A percentile compares a stretch with the other conserved stretches of the same genome.
Conservation (phyloP, 2,113 vertebrate species). For the Nothobranchius kuhntae region DNA sequence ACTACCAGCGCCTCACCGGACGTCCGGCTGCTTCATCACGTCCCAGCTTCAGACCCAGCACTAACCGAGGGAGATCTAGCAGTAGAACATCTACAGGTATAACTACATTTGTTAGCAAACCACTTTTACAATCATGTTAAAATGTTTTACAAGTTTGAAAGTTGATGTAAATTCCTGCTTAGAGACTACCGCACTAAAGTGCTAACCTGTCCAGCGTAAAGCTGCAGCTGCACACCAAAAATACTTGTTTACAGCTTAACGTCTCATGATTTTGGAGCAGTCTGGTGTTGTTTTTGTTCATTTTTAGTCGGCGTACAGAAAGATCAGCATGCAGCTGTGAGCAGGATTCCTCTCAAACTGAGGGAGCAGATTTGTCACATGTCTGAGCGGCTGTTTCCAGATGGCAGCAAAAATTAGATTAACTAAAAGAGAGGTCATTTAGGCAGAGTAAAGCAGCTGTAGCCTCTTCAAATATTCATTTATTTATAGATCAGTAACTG, state of each 20-base stretch:
- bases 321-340: constrained; percentile 7
- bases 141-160: too few relatives aligned
- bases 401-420: constrained; percentile 30
- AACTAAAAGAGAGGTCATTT: constrained; percentile 12
- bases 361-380: constrained; percentile 12
- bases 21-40: constrained; percentile 70
- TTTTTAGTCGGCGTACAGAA: background rate
- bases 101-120: background rate
- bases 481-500: background rate
- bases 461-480: background rate
- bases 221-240: background rate
- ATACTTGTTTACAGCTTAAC: background rate
- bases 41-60: constrained; percentile 20
- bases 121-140: background rate
- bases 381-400: constrained; percentile 19
- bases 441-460: constrained; percentile 15
- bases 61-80: constrained; percentile 68
- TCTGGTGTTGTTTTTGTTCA: background rate
- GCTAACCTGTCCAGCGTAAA: background rate
- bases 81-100: constrained; percentile 70
- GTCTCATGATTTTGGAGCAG: constrained; percentile 5
- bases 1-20: constrained; percentile 85
- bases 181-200: too few relatives aligned
- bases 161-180: too few relatives aligned
- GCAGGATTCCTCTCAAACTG: constrained; percentile 3